Evolutionary conservation across 2,888 invertebrate genomes (phyloP).

Genomic region (Helleia helle): DNA sequence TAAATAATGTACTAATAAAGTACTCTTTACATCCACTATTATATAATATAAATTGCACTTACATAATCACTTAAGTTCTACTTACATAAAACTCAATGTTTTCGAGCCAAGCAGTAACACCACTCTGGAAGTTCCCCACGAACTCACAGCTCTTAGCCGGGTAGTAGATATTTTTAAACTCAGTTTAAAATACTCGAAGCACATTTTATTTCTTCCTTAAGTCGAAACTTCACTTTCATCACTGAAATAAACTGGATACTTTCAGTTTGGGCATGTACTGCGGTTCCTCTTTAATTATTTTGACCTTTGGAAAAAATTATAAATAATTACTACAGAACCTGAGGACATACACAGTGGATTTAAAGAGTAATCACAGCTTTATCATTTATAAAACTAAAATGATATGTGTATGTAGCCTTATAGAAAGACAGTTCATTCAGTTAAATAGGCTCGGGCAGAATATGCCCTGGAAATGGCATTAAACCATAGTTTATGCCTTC

Average conservation of each 20-base stretch:
- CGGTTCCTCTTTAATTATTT: constrained; percentile 44
- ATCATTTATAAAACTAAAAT: no score
- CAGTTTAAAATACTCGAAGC: not conserved
- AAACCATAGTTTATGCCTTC: no score
- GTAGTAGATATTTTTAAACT: not conserved
- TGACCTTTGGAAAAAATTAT: constrained; percentile 37
- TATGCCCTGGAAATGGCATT: no score
- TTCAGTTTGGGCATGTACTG: constrained; percentile 57
- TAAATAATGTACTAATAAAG: constrained; percentile 1
- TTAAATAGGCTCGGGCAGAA: no score
- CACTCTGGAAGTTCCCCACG: not conserved
- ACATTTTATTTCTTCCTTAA: not conserved
- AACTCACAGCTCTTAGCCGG: not conserved
- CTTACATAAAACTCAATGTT: constrained; percentile 6
- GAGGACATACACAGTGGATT: not conserved
- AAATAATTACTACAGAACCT: not conserved
- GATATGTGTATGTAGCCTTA: no score
- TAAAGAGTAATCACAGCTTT: no score
- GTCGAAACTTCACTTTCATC: constrained; percentile 5
- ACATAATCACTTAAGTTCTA: constrained; percentile 29
- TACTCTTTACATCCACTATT: constrained; percentile 15
- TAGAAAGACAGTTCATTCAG: no score
- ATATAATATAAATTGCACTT: constrained; percentile 32
- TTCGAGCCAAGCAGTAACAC: not conserved
- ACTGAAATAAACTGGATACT: constrained; percentile 63